phyloP scores from a whole-genome alignment of 92 coral and sea anemone genomes.

The Galaxea fascicularis region DNA sequence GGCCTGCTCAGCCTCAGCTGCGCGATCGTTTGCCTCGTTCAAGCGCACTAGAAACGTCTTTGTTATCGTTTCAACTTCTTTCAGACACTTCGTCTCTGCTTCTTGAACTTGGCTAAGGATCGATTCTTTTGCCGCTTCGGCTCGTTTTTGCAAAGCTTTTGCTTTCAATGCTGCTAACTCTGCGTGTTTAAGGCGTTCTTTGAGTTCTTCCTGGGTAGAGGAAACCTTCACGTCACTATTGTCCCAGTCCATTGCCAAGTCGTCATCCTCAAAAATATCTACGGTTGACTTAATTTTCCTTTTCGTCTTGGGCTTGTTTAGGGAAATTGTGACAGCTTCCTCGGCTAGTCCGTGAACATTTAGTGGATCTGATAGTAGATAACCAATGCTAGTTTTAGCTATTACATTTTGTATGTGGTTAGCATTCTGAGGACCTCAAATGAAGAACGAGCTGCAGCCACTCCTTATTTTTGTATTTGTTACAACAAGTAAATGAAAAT shows the following conservation, averaged over 20 bases:
- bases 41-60: constrained; percentile 79
- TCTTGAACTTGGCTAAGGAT: constrained; percentile 67
- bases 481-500: too few species aligned
- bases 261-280: constrained; percentile 10
- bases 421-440: too few species aligned
- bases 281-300: constrained; percentile 4
- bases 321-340: constrained; percentile 5
- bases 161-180: constrained; percentile 80
- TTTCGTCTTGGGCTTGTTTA: background rate
- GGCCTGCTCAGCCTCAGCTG: constrained; percentile 76
- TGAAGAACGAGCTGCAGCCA: too few species aligned
- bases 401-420: too few species aligned
- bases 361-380: constrained; percentile 9
- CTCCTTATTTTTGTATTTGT: too few species aligned
- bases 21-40: constrained; percentile 83
- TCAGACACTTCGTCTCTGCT: constrained; percentile 85
- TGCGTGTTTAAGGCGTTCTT: constrained; percentile 67
- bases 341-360: constrained; percentile 14
- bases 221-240: constrained; percentile 7
- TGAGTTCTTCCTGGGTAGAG: constrained; percentile 31
- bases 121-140: constrained; percentile 78
- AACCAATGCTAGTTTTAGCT: too few species aligned
- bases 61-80: constrained; percentile 82
- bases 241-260: constrained; percentile 31
- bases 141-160: constrained; percentile 81